Evolutionary conservation across 2,113 vertebrate species (phyloP).

Genomic region (Ameiurus melas): DNA sequence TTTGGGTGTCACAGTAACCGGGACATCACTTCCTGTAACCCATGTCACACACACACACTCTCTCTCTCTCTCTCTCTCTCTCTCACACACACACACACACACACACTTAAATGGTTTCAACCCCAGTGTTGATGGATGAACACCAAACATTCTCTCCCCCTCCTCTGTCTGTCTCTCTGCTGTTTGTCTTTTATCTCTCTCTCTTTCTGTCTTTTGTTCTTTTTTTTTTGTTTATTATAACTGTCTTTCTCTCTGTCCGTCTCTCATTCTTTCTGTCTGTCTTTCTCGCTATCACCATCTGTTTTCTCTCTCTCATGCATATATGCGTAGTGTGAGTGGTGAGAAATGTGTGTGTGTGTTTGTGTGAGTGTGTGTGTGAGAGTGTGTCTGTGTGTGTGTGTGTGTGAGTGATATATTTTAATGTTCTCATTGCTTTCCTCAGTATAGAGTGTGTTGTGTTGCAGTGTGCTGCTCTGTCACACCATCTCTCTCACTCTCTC

Average conservation of each 20-base stretch:
- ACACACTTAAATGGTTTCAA: background rate
- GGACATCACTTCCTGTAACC: slow-evolving; percentile 24
- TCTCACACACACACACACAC: slow-evolving; percentile 22
- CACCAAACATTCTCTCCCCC: background rate
- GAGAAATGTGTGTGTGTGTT: background rate
- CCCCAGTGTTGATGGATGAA: slow-evolving; percentile 27
- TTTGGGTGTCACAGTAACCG: slow-evolving; percentile 9
- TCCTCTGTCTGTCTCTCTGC: background rate
- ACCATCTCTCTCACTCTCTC: background rate
- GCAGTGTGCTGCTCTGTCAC: background rate
- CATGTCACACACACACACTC: slow-evolving; percentile 17
- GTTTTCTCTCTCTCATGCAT: background rate
- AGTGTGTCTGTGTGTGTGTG: too few relatives aligned
- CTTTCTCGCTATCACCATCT: background rate
- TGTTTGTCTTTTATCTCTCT: background rate
- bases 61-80: slow-evolving; percentile 19
- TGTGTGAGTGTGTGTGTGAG: too few relatives aligned
- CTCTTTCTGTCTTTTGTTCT: background rate
- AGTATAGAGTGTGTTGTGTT: background rate
- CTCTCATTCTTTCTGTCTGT: background rate
- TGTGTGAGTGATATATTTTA: too few relatives aligned
- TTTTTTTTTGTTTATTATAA: background rate
- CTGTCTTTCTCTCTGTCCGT: slow-evolving; percentile 19
- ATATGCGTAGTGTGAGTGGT: background rate
- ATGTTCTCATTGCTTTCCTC: too few relatives aligned